Conservation (phyloP, 2,888 invertebrate genomes). For the Iselma pallidipennis region DNA sequence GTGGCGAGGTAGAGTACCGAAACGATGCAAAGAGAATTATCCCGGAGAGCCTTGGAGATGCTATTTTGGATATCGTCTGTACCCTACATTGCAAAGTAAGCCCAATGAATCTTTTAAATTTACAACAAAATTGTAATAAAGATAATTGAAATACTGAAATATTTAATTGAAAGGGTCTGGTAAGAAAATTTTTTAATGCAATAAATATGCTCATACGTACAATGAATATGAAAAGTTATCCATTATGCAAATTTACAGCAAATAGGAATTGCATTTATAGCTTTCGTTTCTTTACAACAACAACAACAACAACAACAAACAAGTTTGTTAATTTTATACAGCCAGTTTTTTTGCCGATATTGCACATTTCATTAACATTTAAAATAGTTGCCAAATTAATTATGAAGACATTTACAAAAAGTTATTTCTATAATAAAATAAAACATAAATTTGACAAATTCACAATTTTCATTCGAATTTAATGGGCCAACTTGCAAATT, state of each 20-base stretch:
- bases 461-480: background rate
- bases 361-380: background rate
- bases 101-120: background rate
- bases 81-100: slow-evolving; percentile 79
- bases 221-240: background rate
- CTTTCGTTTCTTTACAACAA: background rate
- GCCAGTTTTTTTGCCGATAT: background rate
- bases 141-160: background rate
- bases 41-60: slow-evolving; percentile 83
- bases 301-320: background rate
- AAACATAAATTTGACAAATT: background rate
- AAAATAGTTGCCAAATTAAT: background rate
- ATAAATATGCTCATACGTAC: background rate
- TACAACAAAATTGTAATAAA: background rate
- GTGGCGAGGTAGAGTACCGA: slow-evolving; percentile 81
- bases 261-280: background rate
- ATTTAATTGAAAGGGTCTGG: background rate
- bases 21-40: slow-evolving; percentile 72
- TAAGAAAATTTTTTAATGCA: background rate
- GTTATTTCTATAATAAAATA: background rate
- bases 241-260: background rate
- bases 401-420: background rate
- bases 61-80: slow-evolving; percentile 88
- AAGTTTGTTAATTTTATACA: background rate
- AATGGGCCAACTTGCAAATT: background rate